Base-by-base conservation (phyloP, 2,888 invertebrate genomes). In the Sesamia inferens region DNA sequence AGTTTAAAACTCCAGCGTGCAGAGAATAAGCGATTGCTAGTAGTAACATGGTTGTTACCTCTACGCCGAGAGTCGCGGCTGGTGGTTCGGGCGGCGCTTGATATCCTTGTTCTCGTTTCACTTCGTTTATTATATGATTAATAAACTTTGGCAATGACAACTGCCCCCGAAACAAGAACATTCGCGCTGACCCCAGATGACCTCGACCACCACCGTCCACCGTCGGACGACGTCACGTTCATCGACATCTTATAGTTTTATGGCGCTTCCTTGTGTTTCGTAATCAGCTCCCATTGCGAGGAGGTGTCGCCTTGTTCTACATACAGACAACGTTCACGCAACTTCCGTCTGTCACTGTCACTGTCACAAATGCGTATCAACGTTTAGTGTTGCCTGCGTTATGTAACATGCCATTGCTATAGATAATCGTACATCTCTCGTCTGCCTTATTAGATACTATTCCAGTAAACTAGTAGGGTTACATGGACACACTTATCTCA, bases 51-150 rank as follows among this genome's bases (percentile, higher is more conserved):
- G 13, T 63, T 51, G 70, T 58, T 71, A 63, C n/a, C 76, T 63
- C 57, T 39, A 48, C 48, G 14, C 22, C 16, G 74, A 66, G 66
- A 11, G 44, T 11, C 61, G 65, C 76, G 66, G 65, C 6, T 54
- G 11, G 22, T n/a, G 51, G 54, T n/a, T 8, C 19, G 19, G 57
- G 63, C 61, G 59, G 39, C 72, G 72, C 64, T 69, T 24, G 81
- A 68, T 78, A 83, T 79, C 85, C 86, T 85, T 85, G 85, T 81
- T 85, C 85, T 85, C 81, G 77, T 85, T 85, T 81, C 79, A 81
- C 71, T 83, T 81, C 83, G 57, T 63, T 78, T 78, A 78, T 78
- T 71, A 71, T 82, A 51, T 71, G 65, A 68, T 68, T 77, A 70
- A 69, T 74, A 63, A 68, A 59, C 42, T 71, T 62, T 82, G 83